phyloP scores from a whole-genome alignment of 2,888 invertebrate genomes.

The Rhaphigaster nebulosa region DNA sequence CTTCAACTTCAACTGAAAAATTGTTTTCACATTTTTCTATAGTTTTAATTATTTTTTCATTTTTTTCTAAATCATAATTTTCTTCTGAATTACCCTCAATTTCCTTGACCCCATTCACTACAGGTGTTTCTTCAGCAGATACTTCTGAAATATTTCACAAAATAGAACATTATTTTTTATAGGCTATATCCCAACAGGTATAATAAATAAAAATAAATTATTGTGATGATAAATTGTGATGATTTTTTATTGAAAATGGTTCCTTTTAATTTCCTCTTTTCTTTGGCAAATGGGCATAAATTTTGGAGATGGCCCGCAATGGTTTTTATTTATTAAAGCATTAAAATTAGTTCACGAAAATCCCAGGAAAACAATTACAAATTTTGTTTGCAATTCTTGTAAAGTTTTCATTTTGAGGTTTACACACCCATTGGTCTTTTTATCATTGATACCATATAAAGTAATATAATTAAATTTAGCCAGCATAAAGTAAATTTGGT shows the following conservation, averaged over 20 bases:
- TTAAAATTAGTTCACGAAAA: too few relatives aligned
- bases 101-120: neutral
- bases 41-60: neutral
- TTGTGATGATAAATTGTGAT: too few relatives aligned
- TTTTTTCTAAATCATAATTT: neutral
- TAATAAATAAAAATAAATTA: neutral
- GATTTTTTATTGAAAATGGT: too few relatives aligned
- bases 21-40: neutral
- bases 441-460: too few relatives aligned
- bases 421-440: too few relatives aligned
- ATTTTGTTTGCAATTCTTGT: too few relatives aligned
- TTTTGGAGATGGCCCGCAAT: too few relatives aligned
- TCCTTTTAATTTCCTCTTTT: too few relatives aligned
- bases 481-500: neutral
- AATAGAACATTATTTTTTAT: neutral
- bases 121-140: neutral
- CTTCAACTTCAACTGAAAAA: neutral
- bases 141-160: neutral
- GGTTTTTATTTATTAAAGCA: too few relatives aligned
- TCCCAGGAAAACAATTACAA: too few relatives aligned
- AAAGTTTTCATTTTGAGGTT: too few relatives aligned
- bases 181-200: neutral
- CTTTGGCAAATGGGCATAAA: too few relatives aligned
- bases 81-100: neutral
- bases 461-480: neutral